These are phyloP conservation scores for Acanthurus tractus DNA, from an alignment of 2,797 vertebrate genomes.

Conservation along the genomic window DNA sequence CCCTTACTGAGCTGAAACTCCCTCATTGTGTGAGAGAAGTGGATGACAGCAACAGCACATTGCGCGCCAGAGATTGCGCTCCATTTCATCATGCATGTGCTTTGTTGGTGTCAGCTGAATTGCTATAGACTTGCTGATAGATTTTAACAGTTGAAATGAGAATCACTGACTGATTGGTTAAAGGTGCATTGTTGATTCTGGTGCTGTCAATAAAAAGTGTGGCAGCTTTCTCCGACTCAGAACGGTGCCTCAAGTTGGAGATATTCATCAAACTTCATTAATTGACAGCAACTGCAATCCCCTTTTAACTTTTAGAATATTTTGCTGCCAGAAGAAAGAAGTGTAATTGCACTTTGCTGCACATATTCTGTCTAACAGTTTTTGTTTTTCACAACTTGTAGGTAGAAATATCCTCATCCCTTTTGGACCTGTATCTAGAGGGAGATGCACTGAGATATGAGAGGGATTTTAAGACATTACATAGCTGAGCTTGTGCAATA, in stretches of 20 bases:
- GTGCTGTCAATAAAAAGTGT: slow-evolving; percentile 52
- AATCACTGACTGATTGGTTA: slow-evolving; percentile 52
- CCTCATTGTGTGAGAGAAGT: slow-evolving; percentile 47
- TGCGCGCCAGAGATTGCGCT: slow-evolving; percentile 55
- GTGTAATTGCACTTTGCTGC: slow-evolving; percentile 27
- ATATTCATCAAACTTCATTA: slow-evolving; percentile 41
- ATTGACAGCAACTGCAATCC: slow-evolving; percentile 37
- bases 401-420: slow-evolving; percentile 11
- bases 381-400: slow-evolving; percentile 29
- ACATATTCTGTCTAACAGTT: slow-evolving; percentile 17
- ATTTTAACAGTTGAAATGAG: slow-evolving; percentile 61
- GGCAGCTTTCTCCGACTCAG: slow-evolving; percentile 10
- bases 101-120: slow-evolving; percentile 54
- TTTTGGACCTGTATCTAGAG: slow-evolving; percentile 3
- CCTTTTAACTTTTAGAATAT: slow-evolving; percentile 27
- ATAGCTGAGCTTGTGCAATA: not conserved
- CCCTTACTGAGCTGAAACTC: slow-evolving; percentile 30
- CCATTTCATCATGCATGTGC: slow-evolving; percentile 78
- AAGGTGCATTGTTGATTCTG: slow-evolving; percentile 45
- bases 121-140: slow-evolving; percentile 54
- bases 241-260: slow-evolving; percentile 24
- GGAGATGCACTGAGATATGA: slow-evolving; percentile 22
- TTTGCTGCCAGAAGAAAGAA: slow-evolving; percentile 13
- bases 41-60: slow-evolving; percentile 52
- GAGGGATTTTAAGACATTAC: slow-evolving; percentile 26